Percentiles rank a stretch among this genome's conserved stretches.
phyloP scores from a whole-genome alignment of 2,797 vertebrate genomes.

The Poeciliopsis infans region DNA sequence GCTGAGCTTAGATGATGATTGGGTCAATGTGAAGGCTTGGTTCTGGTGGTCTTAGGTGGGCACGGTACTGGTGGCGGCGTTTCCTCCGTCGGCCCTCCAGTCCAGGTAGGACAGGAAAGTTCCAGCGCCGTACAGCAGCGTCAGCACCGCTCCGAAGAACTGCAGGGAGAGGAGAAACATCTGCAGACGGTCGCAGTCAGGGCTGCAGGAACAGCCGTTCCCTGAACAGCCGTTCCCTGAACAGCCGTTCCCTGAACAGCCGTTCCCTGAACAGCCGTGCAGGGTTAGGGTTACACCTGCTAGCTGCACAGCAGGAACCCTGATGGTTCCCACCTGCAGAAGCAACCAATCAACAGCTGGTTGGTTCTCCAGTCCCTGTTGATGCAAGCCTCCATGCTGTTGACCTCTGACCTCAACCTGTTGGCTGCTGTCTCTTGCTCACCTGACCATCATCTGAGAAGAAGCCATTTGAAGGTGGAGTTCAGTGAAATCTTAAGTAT shows the following conservation, averaged over 20 bases:
- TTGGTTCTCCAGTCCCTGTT: too few relatives aligned
- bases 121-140: slow-evolving; percentile 82
- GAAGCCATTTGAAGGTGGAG: neutral
- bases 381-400: too few relatives aligned
- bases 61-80: slow-evolving; percentile 83
- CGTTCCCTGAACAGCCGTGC: too few relatives aligned
- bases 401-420: neutral
- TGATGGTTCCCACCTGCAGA: too few relatives aligned
- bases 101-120: slow-evolving; percentile 87
- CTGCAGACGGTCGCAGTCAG: too few relatives aligned
- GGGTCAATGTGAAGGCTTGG: neutral
- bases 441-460: neutral
- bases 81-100: slow-evolving; percentile 86
- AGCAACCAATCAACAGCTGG: too few relatives aligned
- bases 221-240: too few relatives aligned
- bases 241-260: too few relatives aligned
- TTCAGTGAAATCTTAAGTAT: neutral
- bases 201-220: too few relatives aligned
- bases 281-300: too few relatives aligned
- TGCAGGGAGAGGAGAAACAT: slow-evolving; percentile 51
- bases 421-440: neutral
- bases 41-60: slow-evolving; percentile 64
- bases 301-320: too few relatives aligned
- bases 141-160: slow-evolving; percentile 88
- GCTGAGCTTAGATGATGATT: neutral